Evolutionary conservation across 1,140 invertebrate genomes (phyloP).

Genomic region (Lutraria rhynchaena): DNA sequence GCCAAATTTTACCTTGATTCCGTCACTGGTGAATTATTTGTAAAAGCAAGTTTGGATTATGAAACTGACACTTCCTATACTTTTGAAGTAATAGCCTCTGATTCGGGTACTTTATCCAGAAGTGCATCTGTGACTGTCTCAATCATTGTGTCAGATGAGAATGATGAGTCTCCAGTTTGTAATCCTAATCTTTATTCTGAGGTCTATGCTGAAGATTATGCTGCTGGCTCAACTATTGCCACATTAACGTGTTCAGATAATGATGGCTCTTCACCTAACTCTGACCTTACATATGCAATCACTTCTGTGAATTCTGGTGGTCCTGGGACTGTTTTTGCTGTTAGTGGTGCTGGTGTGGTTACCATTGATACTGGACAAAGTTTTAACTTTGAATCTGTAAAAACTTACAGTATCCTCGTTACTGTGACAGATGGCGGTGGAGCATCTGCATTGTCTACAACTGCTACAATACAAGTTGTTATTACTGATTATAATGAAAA

Average conservation of each 20-base stretch:
- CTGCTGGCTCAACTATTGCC: slow-evolving; percentile 38
- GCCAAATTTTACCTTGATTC: slow-evolving; percentile 64
- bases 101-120: slow-evolving; percentile 46
- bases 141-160: slow-evolving; percentile 65
- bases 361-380: slow-evolving; percentile 34
- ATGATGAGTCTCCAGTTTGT: slow-evolving; percentile 68
- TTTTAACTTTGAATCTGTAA: slow-evolving; percentile 68
- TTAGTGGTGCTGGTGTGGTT: slow-evolving; percentile 42
- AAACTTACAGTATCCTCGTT: slow-evolving; percentile 43
- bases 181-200: slow-evolving; percentile 28
- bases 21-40: slow-evolving; percentile 56
- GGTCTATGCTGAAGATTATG: slow-evolving; percentile 55
- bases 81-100: slow-evolving; percentile 60
- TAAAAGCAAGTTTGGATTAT: slow-evolving; percentile 42
- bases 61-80: slow-evolving; percentile 4
- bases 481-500: slow-evolving; percentile 51
- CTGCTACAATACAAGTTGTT: slow-evolving; percentile 50
- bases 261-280: slow-evolving; percentile 57
- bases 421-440: slow-evolving; percentile 68
- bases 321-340: slow-evolving; percentile 24
- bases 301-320: slow-evolving; percentile 58
- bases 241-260: slow-evolving; percentile 62
- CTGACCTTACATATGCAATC: slow-evolving; percentile 61
- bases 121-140: slow-evolving; percentile 61
- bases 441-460: slow-evolving; percentile 46